phyloP scores from a whole-genome alignment of 2,113 vertebrate genomes.

The Orycteropus afer region DNA sequence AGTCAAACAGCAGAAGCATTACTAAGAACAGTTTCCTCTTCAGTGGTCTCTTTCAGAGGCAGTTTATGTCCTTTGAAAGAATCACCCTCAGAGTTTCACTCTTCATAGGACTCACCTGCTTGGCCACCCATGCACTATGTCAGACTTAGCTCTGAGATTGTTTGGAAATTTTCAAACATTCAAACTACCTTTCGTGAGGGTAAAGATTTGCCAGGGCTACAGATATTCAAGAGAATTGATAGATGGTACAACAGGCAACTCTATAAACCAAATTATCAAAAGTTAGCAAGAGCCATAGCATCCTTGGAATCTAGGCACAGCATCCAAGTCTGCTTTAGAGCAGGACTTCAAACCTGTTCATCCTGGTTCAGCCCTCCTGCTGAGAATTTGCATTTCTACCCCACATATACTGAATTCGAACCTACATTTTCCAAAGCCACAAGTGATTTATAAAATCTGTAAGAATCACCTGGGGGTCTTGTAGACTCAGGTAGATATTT shows the following conservation, averaged over 20 bases:
- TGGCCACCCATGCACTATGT: not conserved
- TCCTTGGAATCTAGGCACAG: not conserved
- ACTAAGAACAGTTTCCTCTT: not conserved
- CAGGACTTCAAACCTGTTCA: too few relatives aligned
- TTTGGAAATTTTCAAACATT: not conserved
- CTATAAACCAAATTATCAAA: not conserved
- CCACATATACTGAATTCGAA: too few relatives aligned
- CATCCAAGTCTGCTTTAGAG: not conserved
- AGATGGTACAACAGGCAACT: not conserved
- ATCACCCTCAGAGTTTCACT: not conserved
- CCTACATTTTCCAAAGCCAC: too few relatives aligned
- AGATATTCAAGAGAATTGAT: not conserved
- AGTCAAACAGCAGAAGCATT: rapidly evolving
- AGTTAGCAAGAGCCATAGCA: not conserved
- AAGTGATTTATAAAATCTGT: too few relatives aligned
- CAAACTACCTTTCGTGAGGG: not conserved
- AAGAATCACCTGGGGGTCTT: too few relatives aligned
- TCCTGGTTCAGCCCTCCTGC: too few relatives aligned
- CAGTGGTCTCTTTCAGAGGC: not conserved
- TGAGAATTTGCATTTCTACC: too few relatives aligned
- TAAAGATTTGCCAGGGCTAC: not conserved
- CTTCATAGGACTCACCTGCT: too few relatives aligned
- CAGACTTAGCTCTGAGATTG: not conserved
- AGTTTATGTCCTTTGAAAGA: not conserved
- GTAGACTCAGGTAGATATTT: not conserved